Conservation (phyloP, 2,888 invertebrate genomes). For the Tyria jacobaeae region DNA sequence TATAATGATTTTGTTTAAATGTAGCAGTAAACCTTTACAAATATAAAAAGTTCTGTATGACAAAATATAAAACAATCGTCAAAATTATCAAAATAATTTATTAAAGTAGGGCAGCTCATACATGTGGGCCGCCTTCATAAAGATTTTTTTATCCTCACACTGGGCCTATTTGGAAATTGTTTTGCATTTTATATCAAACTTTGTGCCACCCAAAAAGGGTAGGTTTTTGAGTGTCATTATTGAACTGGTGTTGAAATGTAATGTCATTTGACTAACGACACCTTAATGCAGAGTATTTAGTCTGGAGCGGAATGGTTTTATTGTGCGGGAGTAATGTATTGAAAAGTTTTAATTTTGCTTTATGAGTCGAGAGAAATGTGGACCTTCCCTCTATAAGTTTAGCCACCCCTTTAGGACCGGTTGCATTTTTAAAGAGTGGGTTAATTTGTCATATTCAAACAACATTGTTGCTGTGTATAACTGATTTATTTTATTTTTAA, state of each 20-base stretch:
- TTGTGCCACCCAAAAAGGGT: constrained; percentile 28
- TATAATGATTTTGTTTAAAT: too few species aligned
- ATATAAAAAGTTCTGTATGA: constrained; percentile 4
- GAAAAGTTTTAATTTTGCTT: constrained; percentile 85
- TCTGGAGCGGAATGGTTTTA: constrained; percentile 74
- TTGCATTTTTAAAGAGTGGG: constrained; percentile 33
- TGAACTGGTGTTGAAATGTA: constrained; percentile 42
- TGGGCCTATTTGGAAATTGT: constrained; percentile 20
- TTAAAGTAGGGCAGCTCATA: constrained; percentile 72
- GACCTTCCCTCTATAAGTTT: constrained; percentile 46
- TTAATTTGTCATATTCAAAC: constrained; percentile 40
- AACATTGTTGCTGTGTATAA: neutral
- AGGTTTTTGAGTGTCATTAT: constrained; percentile 28
- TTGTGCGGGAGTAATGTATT: constrained; percentile 83
- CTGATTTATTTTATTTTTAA: too few species aligned
- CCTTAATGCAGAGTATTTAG: constrained; percentile 84
- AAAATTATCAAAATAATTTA: constrained; percentile 74
- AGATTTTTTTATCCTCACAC: constrained; percentile 69
- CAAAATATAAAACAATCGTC: constrained; percentile 73
- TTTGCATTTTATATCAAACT: constrained; percentile 30
- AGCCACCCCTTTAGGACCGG: constrained; percentile 47
- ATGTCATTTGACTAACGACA: constrained; percentile 83
- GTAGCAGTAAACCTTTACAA: too few species aligned
- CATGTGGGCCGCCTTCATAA: constrained; percentile 78
- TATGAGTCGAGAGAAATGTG: constrained; percentile 73